Evolutionary conservation across 2,888 invertebrate genomes (phyloP), one percentile per base, ranked within the genome.

Genomic region (Omphaloscelis lunosa): DNA sequence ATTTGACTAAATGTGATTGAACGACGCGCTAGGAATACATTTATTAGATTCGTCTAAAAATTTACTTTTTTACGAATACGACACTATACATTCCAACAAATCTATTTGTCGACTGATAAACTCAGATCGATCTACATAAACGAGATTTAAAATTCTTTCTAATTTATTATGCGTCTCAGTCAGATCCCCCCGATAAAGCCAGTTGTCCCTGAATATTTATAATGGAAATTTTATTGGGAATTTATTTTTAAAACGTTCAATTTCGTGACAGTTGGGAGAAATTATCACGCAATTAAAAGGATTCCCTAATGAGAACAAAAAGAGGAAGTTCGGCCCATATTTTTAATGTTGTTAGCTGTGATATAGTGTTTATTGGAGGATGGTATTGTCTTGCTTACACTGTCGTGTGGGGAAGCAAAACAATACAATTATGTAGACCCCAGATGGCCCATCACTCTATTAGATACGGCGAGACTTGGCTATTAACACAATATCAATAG

Each of bases 161-260:
- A 82, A 88, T 86, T 88, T 86, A 88, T 88, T 87, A 77, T 72
- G 78, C 85, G 89, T 85, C 89, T 79, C 83, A 78, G 75, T 83
- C 85, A 84, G 83, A 85, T 85, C 77, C 74, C 66, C 62, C 29
- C 67, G 77, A 75, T 79, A 78, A 80, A 80, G 58, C 62, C 77
- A 84, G 83, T 86, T 84, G 85, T 88, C 77, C 72, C 67, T 65
- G n/a, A 79, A 84, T 86, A 88, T 90, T 90, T 90, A 90, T 90
- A 81, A 84, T 77, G 84, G 75, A 85, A 88, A 89, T 87, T 90
- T 87, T 80, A 86, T 81, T 82, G 77, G 45, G 72, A 79, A 86
- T 85, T 82, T 80, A 82, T 85, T 86, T 88, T 76, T 86, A 84
- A 80, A 76, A 61, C 86, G 80, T 78, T 80, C 65, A 81, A 83